These are phyloP conservation scores for Dendrolimus houi DNA, from an alignment of 2,888 invertebrate genomes.

Conservation along the genomic window DNA sequence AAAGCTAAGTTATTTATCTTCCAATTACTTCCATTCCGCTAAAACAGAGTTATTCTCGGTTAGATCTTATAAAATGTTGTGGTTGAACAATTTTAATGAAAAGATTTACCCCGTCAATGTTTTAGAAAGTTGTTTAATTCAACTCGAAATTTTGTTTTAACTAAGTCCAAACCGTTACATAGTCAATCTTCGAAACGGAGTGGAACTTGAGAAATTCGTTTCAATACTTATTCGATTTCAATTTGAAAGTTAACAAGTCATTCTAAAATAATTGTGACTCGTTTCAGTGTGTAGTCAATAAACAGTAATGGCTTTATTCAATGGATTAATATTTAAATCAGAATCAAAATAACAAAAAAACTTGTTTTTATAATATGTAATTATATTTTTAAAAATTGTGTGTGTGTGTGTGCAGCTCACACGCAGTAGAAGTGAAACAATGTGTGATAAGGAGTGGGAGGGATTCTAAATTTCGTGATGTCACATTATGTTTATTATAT, in stretches of 20 bases:
- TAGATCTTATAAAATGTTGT: constrained; percentile 56
- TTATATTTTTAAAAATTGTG: too few relatives aligned
- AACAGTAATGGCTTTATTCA: neutral
- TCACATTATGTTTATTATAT: too few relatives aligned
- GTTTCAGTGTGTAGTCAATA: neutral
- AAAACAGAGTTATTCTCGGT: constrained; percentile 33
- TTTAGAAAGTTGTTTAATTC: constrained; percentile 47
- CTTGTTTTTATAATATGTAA: too few relatives aligned
- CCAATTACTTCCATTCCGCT: constrained; percentile 63
- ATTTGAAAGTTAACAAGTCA: constrained; percentile 6
- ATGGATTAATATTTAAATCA: too few relatives aligned
- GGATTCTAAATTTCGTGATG: too few relatives aligned
- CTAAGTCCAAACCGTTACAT: constrained; percentile 25
- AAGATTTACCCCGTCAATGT: constrained; percentile 44
- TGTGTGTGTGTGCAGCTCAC: too few relatives aligned
- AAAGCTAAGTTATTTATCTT: constrained; percentile 12
- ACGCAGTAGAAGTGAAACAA: too few relatives aligned
- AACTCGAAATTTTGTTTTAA: constrained; percentile 36
- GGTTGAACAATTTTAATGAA: constrained; percentile 66
- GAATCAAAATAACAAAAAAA: too few relatives aligned
- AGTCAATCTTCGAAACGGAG: constrained; percentile 13
- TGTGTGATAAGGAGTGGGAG: too few relatives aligned
- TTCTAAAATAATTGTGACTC: constrained; percentile 2
- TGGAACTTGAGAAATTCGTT: neutral
- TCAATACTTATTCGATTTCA: constrained; percentile 11